Percentiles rank a stretch among this genome's conserved stretches.
Conservation (phyloP, 2,113 vertebrate species). For the Mesocricetus auratus region DNA sequence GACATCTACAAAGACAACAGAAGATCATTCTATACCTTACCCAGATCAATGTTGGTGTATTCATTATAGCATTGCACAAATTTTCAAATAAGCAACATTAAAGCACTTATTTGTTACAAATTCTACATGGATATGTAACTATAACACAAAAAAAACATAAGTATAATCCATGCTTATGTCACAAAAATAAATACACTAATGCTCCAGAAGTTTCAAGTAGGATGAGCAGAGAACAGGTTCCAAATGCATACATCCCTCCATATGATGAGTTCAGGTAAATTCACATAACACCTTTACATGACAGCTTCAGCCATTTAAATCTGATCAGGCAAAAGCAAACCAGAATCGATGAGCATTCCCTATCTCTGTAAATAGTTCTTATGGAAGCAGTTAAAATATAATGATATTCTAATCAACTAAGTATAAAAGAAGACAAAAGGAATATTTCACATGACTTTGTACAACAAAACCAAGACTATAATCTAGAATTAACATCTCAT, state of each 20-base stretch:
- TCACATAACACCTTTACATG: not conserved
- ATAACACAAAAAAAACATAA: not conserved
- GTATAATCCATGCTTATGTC: not conserved
- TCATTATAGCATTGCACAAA: not conserved
- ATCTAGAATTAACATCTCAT: not conserved
- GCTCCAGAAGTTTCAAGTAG: not conserved
- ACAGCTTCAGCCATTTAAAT: slow-evolving; percentile 15
- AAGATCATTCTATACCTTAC: not conserved
- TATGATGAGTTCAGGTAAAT: not conserved
- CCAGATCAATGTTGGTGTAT: too few relatives aligned
- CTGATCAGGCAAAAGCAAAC: slow-evolving; percentile 19
- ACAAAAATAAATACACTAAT: not conserved
- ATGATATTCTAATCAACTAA: not conserved
- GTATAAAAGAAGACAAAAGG: slow-evolving; percentile 32
- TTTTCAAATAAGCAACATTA: not conserved
- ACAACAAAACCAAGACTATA: not conserved
- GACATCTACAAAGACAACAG: not conserved
- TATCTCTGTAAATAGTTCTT: slow-evolving; percentile 28
- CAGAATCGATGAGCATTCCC: not conserved
- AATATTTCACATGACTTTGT: not conserved
- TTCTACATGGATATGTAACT: not conserved
- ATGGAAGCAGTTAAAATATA: slow-evolving; percentile 25
- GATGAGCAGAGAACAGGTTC: not conserved
- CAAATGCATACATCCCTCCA: not conserved
- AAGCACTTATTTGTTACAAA: not conserved